Evolutionary conservation across 2,113 vertebrate genomes (phyloP).

Genomic region (Oreamnos americanus): DNA sequence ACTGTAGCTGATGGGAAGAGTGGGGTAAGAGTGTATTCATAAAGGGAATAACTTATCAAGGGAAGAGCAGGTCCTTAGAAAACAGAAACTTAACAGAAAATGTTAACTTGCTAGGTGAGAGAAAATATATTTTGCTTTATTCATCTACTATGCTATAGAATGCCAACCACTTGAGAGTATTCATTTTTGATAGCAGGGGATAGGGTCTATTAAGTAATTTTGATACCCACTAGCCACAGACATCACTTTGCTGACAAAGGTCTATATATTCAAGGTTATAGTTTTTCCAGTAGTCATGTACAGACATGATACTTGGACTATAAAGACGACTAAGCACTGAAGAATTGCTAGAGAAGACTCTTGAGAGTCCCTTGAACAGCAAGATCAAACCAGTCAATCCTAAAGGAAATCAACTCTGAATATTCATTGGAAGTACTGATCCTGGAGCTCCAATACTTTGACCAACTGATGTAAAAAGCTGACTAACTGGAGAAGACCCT

Average conservation of each 20-base stretch:
- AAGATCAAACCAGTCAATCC: not conserved
- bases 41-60: not conserved
- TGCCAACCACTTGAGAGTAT: not conserved
- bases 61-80: not conserved
- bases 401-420: not conserved
- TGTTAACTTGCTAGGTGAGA: not conserved
- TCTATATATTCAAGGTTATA: not conserved
- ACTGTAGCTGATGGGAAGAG: no score
- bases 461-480: not conserved
- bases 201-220: not conserved
- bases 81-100: not conserved
- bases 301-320: not conserved
- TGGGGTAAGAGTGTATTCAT: accelerated
- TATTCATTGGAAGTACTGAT: not conserved
- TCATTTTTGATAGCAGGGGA: not conserved
- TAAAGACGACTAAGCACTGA: not conserved
- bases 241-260: not conserved
- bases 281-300: not conserved
- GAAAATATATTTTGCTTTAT: not conserved
- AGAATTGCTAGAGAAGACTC: not conserved
- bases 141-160: not conserved
- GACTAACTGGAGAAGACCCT: not conserved
- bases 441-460: not conserved
- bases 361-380: not conserved
- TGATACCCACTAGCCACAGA: not conserved